Evolutionary conservation across 2,113 vertebrate species (phyloP).

Genomic region (Orycteropus afer): DNA sequence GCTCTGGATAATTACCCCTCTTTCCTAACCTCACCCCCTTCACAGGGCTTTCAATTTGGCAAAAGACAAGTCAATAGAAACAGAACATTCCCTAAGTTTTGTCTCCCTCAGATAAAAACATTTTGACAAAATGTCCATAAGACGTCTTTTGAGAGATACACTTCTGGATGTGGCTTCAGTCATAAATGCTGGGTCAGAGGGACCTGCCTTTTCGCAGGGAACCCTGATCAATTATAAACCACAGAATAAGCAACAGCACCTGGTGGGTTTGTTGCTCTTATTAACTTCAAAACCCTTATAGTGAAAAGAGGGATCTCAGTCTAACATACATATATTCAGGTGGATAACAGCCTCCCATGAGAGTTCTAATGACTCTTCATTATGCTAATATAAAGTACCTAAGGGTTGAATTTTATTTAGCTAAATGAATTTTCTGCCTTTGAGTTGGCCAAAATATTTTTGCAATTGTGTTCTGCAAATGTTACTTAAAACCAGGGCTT

Average conservation of each 20-base stretch:
- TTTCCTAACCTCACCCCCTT: not conserved
- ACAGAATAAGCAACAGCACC: not conserved
- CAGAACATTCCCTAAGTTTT: not conserved
- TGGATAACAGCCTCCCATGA: not conserved
- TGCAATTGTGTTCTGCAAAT: constrained; percentile 41
- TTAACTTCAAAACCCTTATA: not conserved
- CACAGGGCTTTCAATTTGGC: not conserved
- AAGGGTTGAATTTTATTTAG: not conserved
- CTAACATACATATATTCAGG: not conserved
- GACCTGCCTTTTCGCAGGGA: not conserved
- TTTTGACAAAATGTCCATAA: not conserved
- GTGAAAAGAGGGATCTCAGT: not conserved
- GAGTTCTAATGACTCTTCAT: not conserved
- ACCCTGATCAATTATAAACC: not conserved
- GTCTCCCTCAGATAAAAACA: not conserved
- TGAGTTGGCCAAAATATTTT: constrained; percentile 39
- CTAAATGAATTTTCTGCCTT: constrained; percentile 26
- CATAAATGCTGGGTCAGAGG: not conserved
- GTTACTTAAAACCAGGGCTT: not conserved
- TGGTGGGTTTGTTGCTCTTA: not conserved
- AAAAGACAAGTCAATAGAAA: not conserved
- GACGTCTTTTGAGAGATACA: not conserved
- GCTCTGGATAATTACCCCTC: not conserved
- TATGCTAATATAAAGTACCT: not conserved
- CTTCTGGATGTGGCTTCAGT: not conserved